phyloP scores from a whole-genome alignment of 2,888 invertebrate genomes.

The Orchesella flavescens region DNA sequence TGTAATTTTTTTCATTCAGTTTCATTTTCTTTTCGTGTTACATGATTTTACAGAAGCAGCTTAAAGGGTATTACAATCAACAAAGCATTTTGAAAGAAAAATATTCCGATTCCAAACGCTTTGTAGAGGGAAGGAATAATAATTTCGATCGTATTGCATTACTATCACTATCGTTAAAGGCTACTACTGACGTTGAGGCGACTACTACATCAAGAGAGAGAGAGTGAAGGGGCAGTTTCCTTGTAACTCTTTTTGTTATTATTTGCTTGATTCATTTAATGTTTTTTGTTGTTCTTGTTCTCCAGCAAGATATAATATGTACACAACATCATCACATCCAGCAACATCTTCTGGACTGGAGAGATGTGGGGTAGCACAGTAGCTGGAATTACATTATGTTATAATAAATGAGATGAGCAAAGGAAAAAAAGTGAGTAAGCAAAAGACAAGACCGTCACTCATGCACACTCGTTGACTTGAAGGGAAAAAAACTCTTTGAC shows the following conservation, averaged over 20 bases:
- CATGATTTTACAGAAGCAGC: too few species aligned
- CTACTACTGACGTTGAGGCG: too few species aligned
- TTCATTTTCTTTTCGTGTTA: too few species aligned
- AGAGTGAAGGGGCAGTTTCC: constrained; percentile 25
- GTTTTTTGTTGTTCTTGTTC: not conserved
- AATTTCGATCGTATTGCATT: too few species aligned
- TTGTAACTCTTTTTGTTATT: constrained; percentile 13
- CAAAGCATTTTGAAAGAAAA: too few species aligned
- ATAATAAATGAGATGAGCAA: constrained; percentile 33
- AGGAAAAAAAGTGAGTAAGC: constrained; percentile 7
- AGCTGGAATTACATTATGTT: constrained; percentile 47
- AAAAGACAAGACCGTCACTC: constrained; percentile 16
- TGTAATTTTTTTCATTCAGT: too few species aligned
- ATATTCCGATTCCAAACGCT: too few species aligned
- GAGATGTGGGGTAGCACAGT: constrained; percentile 47
- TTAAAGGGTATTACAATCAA: too few species aligned
- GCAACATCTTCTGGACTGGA: not conserved
- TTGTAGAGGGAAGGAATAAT: too few species aligned
- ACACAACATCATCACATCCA: too few species aligned
- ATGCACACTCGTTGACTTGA: not conserved
- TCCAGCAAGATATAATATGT: not conserved
- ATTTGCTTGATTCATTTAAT: constrained; percentile 33
- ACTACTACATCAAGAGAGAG: not conserved
- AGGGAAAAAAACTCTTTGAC: not conserved
- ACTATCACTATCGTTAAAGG: too few species aligned